These are phyloP conservation scores for Chloebia gouldiae DNA, from an alignment of 2,113 vertebrate genomes.

Conservation along the genomic window DNA sequence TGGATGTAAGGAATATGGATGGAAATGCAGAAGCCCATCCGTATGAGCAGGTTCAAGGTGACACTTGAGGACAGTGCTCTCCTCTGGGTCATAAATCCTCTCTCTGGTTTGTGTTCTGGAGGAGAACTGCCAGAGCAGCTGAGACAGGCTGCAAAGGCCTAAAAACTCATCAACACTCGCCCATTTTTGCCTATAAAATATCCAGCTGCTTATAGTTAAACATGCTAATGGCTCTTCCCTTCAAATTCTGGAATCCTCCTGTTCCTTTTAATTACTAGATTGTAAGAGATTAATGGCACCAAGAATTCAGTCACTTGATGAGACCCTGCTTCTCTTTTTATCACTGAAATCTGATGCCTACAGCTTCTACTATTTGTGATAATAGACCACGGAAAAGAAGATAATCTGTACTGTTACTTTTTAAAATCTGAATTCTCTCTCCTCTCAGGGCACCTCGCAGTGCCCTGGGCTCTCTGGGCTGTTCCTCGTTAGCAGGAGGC, in stretches of 20 bases:
- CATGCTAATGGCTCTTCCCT: neutral
- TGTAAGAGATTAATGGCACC: neutral
- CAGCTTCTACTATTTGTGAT: neutral
- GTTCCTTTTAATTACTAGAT: constrained; percentile 16
- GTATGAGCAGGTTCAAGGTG: neutral
- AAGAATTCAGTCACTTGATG: neutral
- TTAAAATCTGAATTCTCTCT: neutral
- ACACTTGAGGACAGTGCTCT: neutral
- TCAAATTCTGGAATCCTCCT: neutral
- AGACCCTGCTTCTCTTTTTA: constrained; percentile 4
- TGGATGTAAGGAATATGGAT: neutral
- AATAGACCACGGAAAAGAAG: neutral
- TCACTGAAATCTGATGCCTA: neutral
- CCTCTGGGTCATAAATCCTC: neutral
- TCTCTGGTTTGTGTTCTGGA: neutral
- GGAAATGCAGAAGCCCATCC: neutral
- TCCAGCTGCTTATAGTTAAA: neutral
- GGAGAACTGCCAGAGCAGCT: neutral
- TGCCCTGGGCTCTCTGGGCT: neutral
- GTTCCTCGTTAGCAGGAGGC: neutral
- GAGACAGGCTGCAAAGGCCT: neutral
- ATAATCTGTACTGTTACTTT: neutral
- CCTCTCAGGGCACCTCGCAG: neutral
- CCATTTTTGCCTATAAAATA: neutral
- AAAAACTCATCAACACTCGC: neutral